Percentiles rank a stretch among this genome's conserved stretches.
phyloP scores from a whole-genome alignment of 2,113 vertebrate genomes.

The Charina bottae region DNA sequence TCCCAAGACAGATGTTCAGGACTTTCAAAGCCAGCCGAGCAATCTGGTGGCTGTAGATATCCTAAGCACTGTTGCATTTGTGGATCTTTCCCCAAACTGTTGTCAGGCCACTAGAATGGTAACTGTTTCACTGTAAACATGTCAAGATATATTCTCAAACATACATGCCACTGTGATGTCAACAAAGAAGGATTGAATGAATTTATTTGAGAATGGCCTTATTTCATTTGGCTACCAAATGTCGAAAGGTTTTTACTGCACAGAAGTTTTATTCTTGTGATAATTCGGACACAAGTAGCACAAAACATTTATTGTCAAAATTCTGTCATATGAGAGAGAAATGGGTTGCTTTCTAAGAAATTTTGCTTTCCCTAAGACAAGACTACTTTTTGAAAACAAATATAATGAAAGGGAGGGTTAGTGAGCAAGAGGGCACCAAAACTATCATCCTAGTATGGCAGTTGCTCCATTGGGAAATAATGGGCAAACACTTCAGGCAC shows the following conservation, averaged over 20 bases:
- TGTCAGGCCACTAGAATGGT: not conserved
- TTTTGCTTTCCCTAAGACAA: constrained; percentile 22
- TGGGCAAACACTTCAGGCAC: constrained; percentile 26
- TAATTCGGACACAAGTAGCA: constrained; percentile 32
- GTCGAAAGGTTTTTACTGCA: not conserved
- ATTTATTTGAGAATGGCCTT: constrained; percentile 16
- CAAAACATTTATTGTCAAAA: constrained; percentile 35
- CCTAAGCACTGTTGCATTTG: not conserved
- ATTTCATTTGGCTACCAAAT: not conserved
- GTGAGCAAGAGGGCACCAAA: constrained; percentile 7
- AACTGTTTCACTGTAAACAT: not conserved
- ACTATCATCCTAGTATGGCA: constrained; percentile 8
- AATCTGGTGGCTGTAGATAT: not conserved
- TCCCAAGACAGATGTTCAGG: not conserved
- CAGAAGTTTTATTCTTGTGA: constrained; percentile 33
- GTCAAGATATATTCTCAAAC: not conserved
- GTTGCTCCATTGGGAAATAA: constrained; percentile 35
- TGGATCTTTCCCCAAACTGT: not conserved
- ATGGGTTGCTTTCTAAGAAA: constrained; percentile 36
- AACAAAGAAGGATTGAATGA: not conserved
- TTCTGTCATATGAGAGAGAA: constrained; percentile 26
- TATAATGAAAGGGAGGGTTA: constrained; percentile 45
- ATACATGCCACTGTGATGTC: not conserved
- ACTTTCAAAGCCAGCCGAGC: not conserved
- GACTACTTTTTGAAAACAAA: constrained; percentile 40